Evolutionary conservation across 2,113 vertebrate genomes (phyloP), one percentile per base, ranked within the genome.

Genomic region (Leptobrachium leishanense): DNA sequence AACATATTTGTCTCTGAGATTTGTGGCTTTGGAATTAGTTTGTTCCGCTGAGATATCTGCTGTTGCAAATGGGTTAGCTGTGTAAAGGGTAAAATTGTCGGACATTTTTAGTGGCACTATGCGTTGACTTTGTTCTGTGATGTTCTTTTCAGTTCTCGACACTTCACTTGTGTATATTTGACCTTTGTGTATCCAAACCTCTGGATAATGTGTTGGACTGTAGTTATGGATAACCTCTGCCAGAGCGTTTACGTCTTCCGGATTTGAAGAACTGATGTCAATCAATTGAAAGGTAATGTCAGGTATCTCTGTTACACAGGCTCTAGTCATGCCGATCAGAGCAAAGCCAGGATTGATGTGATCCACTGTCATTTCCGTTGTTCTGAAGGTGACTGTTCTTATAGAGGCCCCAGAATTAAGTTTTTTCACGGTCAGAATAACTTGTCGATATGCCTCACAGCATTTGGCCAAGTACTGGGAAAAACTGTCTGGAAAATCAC

Each of bases 241-340:
- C 69, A 97, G 83, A 1, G 75, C 87, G 57, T 89, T 83, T 74
- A 95, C 86, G 77, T 96, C 92, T 82, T 93, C 82, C 69, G 82
- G 83, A 64, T 87, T 92, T 43, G 87, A 85, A 82, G 93, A 94
- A 31, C 87, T 86, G 57, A 96, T 88, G 79, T 96, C 94, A 82
- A 95, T 92, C 15, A 95, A 74, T 82, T 96, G 95, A 88, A 96
- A 95, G 9, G 85, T 85, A 69, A 95, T 74, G 68, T 86, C 88
- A 5, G 87, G 79, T 31, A 93, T 83, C 87, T 97, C 95, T 53
- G 87, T 55, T 0, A 88, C 83, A 83, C 93, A 95, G 5, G 93
- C 87, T 82, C 95, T 93, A 10, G 89, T 92, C 93, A 96, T 90
- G 55, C 95, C 95, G 41, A 87, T 89, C 31, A 96, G 82, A 1